Evolutionary conservation across 2,888 invertebrate species (phyloP).

Genomic region (Ischnura elegans): DNA sequence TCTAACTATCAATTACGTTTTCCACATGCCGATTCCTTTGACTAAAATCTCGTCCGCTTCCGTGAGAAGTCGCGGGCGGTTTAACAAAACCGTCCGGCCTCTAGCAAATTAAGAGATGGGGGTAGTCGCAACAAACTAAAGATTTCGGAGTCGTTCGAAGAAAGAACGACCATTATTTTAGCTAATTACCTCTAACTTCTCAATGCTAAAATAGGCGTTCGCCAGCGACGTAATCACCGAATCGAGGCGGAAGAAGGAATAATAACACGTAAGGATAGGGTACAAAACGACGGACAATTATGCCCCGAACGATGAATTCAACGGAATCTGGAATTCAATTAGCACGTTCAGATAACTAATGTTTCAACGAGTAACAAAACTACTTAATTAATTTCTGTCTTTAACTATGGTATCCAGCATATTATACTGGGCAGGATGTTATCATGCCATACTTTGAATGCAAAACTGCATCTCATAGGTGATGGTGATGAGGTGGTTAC

Average conservation of each 20-base stretch:
- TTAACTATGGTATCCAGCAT: too few species aligned
- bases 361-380: not conserved
- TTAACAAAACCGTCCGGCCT: not conserved
- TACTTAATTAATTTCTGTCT: too few species aligned
- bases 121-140: not conserved
- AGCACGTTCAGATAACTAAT: not conserved
- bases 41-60: not conserved
- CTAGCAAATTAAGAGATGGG: not conserved
- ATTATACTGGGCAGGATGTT: too few species aligned
- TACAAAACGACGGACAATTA: not conserved
- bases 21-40: not conserved
- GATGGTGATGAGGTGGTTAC: too few species aligned
- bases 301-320: not conserved
- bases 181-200: not conserved
- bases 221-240: conserved; percentile 1
- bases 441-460: too few species aligned
- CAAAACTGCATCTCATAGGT: too few species aligned
- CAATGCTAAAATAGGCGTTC: too few species aligned
- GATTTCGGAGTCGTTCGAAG: not conserved
- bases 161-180: not conserved
- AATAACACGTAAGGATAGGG: not conserved
- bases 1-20: not conserved
- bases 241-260: not conserved
- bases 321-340: conserved; percentile 16
- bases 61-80: conserved; percentile 5